Evolutionary conservation across 1,140 invertebrate genomes (phyloP).

Genomic region (Campoletis sonorensis): DNA sequence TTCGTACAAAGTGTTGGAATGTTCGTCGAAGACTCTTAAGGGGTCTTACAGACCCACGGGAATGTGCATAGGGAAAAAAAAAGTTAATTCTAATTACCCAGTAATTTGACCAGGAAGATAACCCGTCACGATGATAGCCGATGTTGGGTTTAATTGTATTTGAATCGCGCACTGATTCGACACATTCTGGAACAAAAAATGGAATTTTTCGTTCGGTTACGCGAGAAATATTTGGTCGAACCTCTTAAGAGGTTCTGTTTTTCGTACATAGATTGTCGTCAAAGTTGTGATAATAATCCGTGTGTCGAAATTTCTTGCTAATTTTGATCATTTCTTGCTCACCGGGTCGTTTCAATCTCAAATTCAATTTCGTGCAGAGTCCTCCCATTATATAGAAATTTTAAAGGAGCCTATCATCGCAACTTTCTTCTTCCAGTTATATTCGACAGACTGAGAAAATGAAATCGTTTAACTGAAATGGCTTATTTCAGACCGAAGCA

Average conservation of each 20-base stretch:
- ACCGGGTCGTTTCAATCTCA: neutral
- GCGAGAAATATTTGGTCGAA: neutral
- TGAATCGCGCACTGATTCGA: conserved; percentile 54
- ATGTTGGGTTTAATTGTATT: conserved; percentile 65
- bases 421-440: neutral
- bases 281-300: conserved; percentile 58
- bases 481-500: neutral
- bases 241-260: conserved; percentile 11
- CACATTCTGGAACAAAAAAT: conserved; percentile 60
- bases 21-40: too few species aligned
- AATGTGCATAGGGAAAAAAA: too few species aligned
- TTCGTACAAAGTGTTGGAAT: too few species aligned
- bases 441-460: neutral
- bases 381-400: conserved; percentile 2
- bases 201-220: neutral
- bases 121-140: conserved; percentile 69
- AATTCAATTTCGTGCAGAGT: conserved; percentile 3
- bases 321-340: conserved; percentile 24
- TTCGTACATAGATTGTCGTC: conserved; percentile 56
- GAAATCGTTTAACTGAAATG: neutral
- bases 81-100: conserved; percentile 60
- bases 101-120: conserved; percentile 67
- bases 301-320: conserved; percentile 34
- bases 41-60: too few species aligned
- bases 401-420: neutral